Evolutionary conservation across 2,888 invertebrate genomes (phyloP).

Genomic region (Cryptus armator): DNA sequence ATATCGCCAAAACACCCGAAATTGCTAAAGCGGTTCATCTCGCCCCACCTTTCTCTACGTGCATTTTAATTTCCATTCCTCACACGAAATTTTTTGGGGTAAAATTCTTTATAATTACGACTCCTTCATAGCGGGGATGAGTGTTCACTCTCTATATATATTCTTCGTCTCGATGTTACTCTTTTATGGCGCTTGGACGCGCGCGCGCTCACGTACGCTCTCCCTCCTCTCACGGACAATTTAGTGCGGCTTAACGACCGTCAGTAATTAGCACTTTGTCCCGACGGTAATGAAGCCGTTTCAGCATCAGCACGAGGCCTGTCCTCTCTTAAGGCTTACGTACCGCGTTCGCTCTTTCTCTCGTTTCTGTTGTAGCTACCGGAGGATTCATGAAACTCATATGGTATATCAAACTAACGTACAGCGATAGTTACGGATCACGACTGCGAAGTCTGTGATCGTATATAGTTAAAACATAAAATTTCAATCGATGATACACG

Average conservation of each 20-base stretch:
- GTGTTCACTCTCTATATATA: not conserved
- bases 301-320: slow-evolving; percentile 65
- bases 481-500: slow-evolving; percentile 44
- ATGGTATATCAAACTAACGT: not conserved
- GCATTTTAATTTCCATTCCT: not conserved
- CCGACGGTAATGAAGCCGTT: slow-evolving; percentile 78
- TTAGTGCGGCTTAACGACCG: slow-evolving; percentile 77
- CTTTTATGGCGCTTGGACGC: slow-evolving; percentile 40
- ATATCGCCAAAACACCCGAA: too few species aligned
- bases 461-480: slow-evolving; percentile 11
- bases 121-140: not conserved
- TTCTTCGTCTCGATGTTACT: slow-evolving; percentile 45
- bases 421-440: slow-evolving; percentile 24
- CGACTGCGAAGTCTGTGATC: slow-evolving; percentile 19
- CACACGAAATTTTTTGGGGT: not conserved
- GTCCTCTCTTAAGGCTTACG: slow-evolving; percentile 18
- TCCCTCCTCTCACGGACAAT: slow-evolving; percentile 67
- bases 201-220: slow-evolving; percentile 36
- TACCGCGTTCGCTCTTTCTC: not conserved
- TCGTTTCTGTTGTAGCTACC: not conserved
- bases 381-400: slow-evolving; percentile 24
- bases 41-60: too few species aligned
- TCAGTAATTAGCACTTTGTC: slow-evolving; percentile 78
- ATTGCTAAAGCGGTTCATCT: too few species aligned
- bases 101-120: slow-evolving; percentile 17